Evolutionary conservation across 2,888 invertebrate genomes (phyloP).

Genomic region (Melipona bicolor): DNA sequence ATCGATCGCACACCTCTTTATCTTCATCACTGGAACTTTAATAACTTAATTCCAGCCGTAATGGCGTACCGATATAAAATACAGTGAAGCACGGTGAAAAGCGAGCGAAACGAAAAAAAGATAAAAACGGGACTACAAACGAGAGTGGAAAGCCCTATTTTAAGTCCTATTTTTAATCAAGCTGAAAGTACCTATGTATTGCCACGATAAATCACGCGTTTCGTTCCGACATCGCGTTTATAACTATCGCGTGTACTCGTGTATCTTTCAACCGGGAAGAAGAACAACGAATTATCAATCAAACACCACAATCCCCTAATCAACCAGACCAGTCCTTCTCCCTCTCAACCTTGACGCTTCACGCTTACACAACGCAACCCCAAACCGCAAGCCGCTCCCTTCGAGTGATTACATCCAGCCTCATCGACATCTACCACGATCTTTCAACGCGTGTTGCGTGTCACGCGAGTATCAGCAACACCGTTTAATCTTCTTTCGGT

Average conservation of each 20-base stretch:
- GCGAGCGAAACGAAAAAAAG: background rate
- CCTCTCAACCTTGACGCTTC: background rate
- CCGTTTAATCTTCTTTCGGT: conserved; percentile 1
- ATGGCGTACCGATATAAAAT: background rate
- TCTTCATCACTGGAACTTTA: background rate
- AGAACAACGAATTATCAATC: conserved; percentile 1
- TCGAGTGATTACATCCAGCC: conserved; percentile 14
- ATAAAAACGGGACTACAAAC: background rate
- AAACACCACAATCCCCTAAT: conserved; percentile 6
- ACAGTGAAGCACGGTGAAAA: background rate
- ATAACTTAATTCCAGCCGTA: background rate
- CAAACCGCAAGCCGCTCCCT: background rate
- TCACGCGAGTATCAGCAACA: background rate
- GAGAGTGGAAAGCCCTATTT: background rate
- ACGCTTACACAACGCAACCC: background rate
- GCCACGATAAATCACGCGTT: background rate
- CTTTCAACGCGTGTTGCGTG: background rate
- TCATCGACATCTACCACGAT: background rate
- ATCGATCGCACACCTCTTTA: background rate
- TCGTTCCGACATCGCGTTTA: background rate
- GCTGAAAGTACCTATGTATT: background rate
- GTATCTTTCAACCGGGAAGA: background rate
- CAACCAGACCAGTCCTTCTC: background rate
- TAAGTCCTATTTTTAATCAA: background rate
- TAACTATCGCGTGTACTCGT: background rate